Conservation (phyloP, 2,888 invertebrate genomes). For the Acrobasis repandana region DNA sequence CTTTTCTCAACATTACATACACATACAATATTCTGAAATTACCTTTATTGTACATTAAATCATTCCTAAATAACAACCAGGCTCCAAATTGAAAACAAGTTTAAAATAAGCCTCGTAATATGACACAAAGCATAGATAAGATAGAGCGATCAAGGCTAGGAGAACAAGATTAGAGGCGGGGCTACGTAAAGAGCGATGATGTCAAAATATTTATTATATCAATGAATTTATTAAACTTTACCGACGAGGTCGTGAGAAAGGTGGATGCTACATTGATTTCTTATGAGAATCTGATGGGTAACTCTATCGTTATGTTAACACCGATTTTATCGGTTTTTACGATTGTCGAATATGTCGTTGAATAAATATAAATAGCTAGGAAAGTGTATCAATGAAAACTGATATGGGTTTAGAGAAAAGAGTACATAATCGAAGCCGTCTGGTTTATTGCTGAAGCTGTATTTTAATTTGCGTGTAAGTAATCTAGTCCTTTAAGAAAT, state of each 20-base stretch:
- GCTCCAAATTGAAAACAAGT: constrained; percentile 13
- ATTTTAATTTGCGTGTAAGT: too few relatives aligned
- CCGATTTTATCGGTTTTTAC: constrained; percentile 27
- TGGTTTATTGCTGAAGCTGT: too few relatives aligned
- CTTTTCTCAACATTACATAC: neutral
- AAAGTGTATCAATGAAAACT: constrained; percentile 3
- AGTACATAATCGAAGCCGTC: too few relatives aligned
- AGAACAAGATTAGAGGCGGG: constrained; percentile 43
- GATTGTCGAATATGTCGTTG: constrained; percentile 10
- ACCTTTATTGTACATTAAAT: neutral
- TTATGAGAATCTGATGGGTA: constrained; percentile 27
- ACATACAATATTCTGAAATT: neutral
- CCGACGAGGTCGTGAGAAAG: constrained; percentile 37
- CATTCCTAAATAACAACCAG: neutral
- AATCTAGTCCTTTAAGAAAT: too few relatives aligned
- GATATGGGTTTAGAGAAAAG: neutral
- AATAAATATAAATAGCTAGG: neutral
- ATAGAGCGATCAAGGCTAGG: constrained; percentile 45
- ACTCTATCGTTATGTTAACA: constrained; percentile 27
- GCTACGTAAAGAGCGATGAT: constrained; percentile 37
- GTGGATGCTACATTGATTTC: constrained; percentile 28
- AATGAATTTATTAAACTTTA: constrained; percentile 44
- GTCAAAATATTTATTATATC: constrained; percentile 65
- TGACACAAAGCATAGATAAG: constrained; percentile 59
- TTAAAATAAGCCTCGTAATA: constrained; percentile 32